Evolutionary conservation across 2,888 invertebrate genomes (phyloP), one percentile per base, ranked within the genome.

Genomic region (Onchidella celtica): DNA sequence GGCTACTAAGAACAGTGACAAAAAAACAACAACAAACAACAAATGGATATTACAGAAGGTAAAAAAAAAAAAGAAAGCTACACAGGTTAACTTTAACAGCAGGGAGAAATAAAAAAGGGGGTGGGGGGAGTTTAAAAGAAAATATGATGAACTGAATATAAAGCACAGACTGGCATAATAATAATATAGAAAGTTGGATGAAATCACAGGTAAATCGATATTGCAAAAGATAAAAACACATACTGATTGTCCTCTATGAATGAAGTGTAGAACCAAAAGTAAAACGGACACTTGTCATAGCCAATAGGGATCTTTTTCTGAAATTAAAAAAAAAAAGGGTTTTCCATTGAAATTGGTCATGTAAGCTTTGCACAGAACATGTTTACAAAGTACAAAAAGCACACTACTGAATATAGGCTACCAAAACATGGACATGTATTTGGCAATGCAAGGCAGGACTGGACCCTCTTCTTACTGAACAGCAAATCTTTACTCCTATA

Each of bases 201-300:
- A n/a, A n/a, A n/a, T n/a, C n/a, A n/a, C n/a, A n/a, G n/a, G n/a
- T n/a, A n/a, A n/a, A n/a, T n/a, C n/a, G n/a, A n/a, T n/a, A n/a
- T n/a, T n/a, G n/a, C 47, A 47, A 47, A 47, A 11, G 17, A 6
- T 47, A 17, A 47, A 47, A 47, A 47, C 47, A 47, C 47, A 11
- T 47, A 93, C 93, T 87, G 91, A 83, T 92, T 89, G 72, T 92
- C 87, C 83, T 93, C 92, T 57, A 94, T 90, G 82, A 94, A 94
- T 57, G 92, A 91, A n/a, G 94, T 94, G 85, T 94, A 92, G 88
- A 94, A 94, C 94, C 94, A 94, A 86, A 94, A 94, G 88, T 93
- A 94, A 87, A 94, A 94, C n/a, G 94, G 93, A 88, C 94, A 94
- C 80, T 94, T 91, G 87, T 94, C 94, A 89, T 94, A 94, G 9